Evolutionary conservation across 2,113 vertebrate genomes (phyloP).

Genomic region (Dasyornis broadbenti): DNA sequence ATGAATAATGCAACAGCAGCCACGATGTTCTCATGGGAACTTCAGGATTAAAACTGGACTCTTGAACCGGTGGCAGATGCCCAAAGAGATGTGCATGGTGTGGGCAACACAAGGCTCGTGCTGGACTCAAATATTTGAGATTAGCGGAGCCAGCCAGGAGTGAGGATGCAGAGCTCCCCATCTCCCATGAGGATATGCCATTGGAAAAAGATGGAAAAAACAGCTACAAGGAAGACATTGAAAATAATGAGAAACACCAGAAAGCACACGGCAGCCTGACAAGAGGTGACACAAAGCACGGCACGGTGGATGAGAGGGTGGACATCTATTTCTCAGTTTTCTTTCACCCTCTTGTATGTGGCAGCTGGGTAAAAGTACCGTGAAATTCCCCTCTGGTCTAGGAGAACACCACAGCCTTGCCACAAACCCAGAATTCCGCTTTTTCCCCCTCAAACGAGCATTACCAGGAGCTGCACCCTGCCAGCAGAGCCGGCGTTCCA

Average conservation of each 20-base stretch:
- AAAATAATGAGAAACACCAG: not conserved
- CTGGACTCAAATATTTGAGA: not conserved
- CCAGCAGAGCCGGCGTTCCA: not conserved
- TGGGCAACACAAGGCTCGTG: fast-evolving
- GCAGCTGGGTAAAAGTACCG: not conserved
- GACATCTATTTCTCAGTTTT: not conserved
- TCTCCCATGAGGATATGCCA: not conserved
- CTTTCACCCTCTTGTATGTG: not conserved
- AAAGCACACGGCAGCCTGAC: not conserved
- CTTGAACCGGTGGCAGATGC: not conserved
- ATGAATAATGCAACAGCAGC: not conserved
- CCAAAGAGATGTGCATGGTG: not conserved
- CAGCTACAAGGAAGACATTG: not conserved
- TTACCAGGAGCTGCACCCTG: not conserved
- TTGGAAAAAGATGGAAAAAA: not conserved
- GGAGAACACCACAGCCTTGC: not conserved
- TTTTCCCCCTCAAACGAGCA: not conserved
- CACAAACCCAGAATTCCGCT: not conserved
- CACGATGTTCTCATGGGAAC: not conserved
- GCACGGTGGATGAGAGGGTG: fast-evolving
- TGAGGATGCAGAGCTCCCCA: not conserved
- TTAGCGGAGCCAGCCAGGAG: not conserved
- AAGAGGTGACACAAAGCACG: not conserved
- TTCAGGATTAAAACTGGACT: not conserved
- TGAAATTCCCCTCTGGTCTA: not conserved